Base-by-base conservation (phyloP, 2,797 vertebrate genomes). In the Acropternis orthonyx region DNA sequence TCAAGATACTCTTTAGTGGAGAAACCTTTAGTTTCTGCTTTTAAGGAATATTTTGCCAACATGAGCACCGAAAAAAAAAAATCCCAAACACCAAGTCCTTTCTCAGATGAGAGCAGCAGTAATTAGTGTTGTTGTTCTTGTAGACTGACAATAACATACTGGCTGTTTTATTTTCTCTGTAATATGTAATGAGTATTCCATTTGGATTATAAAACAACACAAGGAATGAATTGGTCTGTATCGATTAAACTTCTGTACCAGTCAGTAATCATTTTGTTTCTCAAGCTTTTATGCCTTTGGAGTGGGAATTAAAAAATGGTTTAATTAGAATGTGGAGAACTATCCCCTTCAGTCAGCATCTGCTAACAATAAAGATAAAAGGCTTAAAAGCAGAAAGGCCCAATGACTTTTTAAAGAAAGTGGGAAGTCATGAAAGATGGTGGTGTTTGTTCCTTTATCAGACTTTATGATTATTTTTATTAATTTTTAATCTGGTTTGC, bases 251-350 rank as follows among this genome's bases (percentile, higher is more conserved):
- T 88, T 96, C 93, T 91, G 85, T 63, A 93, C 61, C 23, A 93
- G 81, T 95, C 91, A 92, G 92, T 87, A 96, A 97, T 97, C 65
- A 82, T 96, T 97, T 96, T 94, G 84, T 68, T 97, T 97, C 93
- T 92, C 75, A 68, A 94, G 91, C 39, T 63, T 92, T 96, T 92
- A 87, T 92, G 94, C 79, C 62, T 65, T 85, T 15, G 74, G 62
- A 96, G 69, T 88, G 36, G 46, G 85, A 97, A 95, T 94, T 97
- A 86, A 97, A 97, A 97, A 96, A 95, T 96, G 52, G 78, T 86
- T 97, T 97, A 97, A 97, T 98, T 97, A 97, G 48, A 96, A 83
- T 49, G 51, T 77, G 41, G 77, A 49, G 78, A 97, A 89, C 46
- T 92, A 89, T 91, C 55, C 65, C 58, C 93, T 97, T 95, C 78